These are phyloP conservation scores for Xiphophorus couchianus DNA, from an alignment of 2,113 vertebrate genomes.

Conservation along the genomic window DNA sequence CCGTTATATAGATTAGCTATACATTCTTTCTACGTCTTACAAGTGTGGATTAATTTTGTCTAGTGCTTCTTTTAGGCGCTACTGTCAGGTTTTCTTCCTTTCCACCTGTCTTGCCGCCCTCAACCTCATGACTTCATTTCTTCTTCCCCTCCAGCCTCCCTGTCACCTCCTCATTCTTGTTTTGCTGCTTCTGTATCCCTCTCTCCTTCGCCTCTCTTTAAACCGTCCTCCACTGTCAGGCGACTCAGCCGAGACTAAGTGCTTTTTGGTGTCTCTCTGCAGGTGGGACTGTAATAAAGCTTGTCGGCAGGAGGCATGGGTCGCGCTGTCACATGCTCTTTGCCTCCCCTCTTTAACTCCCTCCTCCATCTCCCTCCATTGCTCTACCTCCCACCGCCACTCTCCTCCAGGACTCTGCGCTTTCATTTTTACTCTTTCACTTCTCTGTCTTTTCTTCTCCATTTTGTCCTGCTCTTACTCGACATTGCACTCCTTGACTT, in stretches of 20 bases:
- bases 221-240: constrained; percentile 59
- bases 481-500: constrained; percentile 57
- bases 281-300: constrained; percentile 79
- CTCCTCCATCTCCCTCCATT: constrained; percentile 42
- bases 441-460: constrained; percentile 51
- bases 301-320: constrained; percentile 71
- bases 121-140: constrained; percentile 33
- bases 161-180: constrained; percentile 17
- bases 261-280: constrained; percentile 76
- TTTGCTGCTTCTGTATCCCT: constrained; percentile 8
- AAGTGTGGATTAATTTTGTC: not conserved
- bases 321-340: constrained; percentile 74
- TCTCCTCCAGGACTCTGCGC: constrained; percentile 45
- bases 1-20: not conserved
- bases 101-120: constrained; percentile 6
- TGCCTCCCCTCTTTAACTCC: constrained; percentile 65
- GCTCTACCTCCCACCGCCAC: not conserved
- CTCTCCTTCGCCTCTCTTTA: constrained; percentile 26
- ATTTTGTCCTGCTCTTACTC: constrained; percentile 53
- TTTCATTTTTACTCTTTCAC: constrained; percentile 50
- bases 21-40: not conserved
- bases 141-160: constrained; percentile 16
- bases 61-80: not conserved
- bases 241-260: constrained; percentile 72
- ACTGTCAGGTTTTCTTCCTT: not conserved